Percentiles rank a stretch among this genome's conserved stretches.
These are phyloP conservation scores for Bimastos eiseni DNA, from an alignment of 2,888 invertebrate species.

Conservation along the genomic window DNA sequence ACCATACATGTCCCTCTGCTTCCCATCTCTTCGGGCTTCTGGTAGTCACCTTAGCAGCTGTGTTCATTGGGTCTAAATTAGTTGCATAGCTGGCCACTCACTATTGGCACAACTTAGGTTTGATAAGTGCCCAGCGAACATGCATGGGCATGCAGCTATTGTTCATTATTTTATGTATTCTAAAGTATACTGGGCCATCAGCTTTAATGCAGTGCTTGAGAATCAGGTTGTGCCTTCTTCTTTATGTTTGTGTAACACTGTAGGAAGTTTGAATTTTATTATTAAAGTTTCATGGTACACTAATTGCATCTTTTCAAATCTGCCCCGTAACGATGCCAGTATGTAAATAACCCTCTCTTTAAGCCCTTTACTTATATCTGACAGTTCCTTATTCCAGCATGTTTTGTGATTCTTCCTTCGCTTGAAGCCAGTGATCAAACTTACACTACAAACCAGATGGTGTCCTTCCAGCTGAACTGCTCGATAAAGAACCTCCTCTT, in stretches of 20 bases:
- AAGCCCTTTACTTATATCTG: background rate
- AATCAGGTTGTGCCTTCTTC: background rate
- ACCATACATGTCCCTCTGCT: too few relatives aligned
- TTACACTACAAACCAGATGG: background rate
- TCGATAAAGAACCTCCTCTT: background rate
- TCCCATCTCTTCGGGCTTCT: too few relatives aligned
- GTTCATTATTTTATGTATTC: too few relatives aligned
- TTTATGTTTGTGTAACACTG: background rate
- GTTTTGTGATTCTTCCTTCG: background rate
- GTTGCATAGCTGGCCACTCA: too few relatives aligned
- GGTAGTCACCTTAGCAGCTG: too few relatives aligned
- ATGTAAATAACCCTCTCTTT: background rate
- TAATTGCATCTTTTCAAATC: background rate
- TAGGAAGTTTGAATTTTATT: background rate
- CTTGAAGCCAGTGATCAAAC: background rate
- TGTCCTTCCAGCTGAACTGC: background rate
- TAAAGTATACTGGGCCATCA: background rate
- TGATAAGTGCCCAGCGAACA: too few relatives aligned
- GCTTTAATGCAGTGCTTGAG: background rate
- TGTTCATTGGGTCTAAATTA: too few relatives aligned
- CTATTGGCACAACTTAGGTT: too few relatives aligned
- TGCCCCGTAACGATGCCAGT: background rate
- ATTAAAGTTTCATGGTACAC: background rate
- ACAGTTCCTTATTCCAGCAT: background rate
- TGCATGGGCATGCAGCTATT: background rate